Percentiles rank a stretch among this genome's conserved stretches.
Conservation (phyloP, 2,797 vertebrate genomes). For the Aplochiton taeniatus region DNA sequence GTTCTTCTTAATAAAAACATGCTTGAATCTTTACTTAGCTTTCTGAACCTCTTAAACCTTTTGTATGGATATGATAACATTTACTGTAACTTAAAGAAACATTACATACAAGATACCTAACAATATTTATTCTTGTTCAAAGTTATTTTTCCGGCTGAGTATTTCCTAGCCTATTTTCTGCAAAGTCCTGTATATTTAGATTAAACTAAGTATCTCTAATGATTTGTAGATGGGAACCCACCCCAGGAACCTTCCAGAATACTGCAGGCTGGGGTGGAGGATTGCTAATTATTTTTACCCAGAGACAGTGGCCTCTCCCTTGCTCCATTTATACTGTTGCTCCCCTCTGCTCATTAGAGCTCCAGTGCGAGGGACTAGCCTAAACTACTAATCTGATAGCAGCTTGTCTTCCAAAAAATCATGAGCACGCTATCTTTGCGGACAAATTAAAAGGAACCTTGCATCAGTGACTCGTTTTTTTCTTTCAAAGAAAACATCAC, state of each 20-base stretch:
- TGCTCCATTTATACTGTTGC: conserved; percentile 10
- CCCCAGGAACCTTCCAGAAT: neutral
- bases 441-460: no score
- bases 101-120: neutral
- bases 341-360: neutral
- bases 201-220: neutral
- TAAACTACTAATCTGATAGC: neutral
- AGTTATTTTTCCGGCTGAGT: conserved; percentile 4
- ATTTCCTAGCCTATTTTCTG: neutral
- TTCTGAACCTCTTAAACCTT: no score
- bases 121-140: no score
- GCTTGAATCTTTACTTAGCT: no score
- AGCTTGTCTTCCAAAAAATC: no score
- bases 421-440: no score
- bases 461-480: no score
- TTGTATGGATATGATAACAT: no score
- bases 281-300: conserved; percentile 1
- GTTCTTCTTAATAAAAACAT: no score
- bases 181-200: neutral
- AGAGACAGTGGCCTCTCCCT: conserved; percentile 11
- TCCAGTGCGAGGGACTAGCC: neutral
- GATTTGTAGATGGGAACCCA: neutral
- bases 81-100: no score
- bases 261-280: neutral
- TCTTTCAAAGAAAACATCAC: no score